Conservation (phyloP, 2,888 invertebrate genomes). For the Pocota personata region DNA sequence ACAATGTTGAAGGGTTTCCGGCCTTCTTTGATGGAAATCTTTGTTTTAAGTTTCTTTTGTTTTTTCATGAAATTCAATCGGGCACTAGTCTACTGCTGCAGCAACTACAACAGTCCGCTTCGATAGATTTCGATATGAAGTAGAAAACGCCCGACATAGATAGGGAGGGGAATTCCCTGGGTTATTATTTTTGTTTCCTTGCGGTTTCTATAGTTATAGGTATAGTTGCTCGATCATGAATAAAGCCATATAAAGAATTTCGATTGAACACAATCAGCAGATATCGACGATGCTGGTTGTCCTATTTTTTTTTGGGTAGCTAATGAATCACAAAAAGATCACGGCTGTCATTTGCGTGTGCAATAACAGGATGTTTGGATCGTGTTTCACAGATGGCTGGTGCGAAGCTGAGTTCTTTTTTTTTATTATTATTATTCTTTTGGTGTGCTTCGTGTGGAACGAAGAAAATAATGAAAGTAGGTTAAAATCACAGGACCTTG, state of each 20-base stretch:
- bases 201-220: not conserved
- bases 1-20: slow-evolving; percentile 53
- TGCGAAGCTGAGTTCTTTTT: slow-evolving; percentile 24
- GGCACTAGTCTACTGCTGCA: slow-evolving; percentile 27
- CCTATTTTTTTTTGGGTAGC: slow-evolving; percentile 2
- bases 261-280: not conserved
- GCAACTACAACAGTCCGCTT: slow-evolving; percentile 4
- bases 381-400: slow-evolving; percentile 66
- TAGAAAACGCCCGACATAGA: slow-evolving; percentile 3
- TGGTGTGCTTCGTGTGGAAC: slow-evolving; percentile 39
- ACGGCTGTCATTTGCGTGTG: slow-evolving; percentile 55
- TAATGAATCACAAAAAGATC: slow-evolving; percentile 61
- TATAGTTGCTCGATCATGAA: not conserved
- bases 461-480: slow-evolving; percentile 66
- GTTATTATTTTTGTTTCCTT: not conserved
- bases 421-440: slow-evolving; percentile 8
- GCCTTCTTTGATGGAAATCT: slow-evolving; percentile 18
- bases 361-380: slow-evolving; percentile 69
- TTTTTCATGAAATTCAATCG: slow-evolving; percentile 40
- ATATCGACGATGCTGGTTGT: not conserved
- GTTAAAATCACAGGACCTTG: slow-evolving; percentile 73
- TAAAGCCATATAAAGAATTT: slow-evolving; percentile 9
- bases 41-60: not conserved
- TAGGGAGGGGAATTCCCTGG: slow-evolving; percentile 49
- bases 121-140: slow-evolving; percentile 4